Evolutionary conservation across 2,797 vertebrate genomes (phyloP).

Genomic region (Xenops minutus): DNA sequence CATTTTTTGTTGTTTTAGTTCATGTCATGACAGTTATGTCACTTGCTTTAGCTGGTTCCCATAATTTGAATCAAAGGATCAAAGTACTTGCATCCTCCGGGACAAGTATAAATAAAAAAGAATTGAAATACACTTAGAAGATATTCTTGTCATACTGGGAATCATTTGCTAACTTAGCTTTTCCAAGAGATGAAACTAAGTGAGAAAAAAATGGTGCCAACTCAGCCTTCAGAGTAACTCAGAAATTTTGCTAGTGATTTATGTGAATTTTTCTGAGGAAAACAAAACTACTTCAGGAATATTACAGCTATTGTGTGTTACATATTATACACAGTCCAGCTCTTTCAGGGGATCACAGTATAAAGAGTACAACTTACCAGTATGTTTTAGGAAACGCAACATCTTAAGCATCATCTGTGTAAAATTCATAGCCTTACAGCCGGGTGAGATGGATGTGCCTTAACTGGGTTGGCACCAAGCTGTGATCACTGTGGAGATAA

Average conservation of each 20-base stretch:
- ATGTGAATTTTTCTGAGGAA: not conserved
- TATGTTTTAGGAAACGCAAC: not conserved
- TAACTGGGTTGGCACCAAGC: conserved; percentile 36
- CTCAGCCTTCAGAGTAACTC: not conserved
- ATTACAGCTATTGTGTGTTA: not conserved
- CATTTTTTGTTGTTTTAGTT: not conserved
- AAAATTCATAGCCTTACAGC: not conserved
- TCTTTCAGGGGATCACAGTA: not conserved
- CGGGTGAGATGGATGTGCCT: not conserved
- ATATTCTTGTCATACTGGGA: conserved; percentile 45
- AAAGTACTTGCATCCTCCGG: conserved; percentile 41
- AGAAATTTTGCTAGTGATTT: not conserved
- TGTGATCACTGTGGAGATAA: not conserved
- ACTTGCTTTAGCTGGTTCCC: conserved; percentile 56
- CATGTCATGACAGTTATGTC: conserved; percentile 32
- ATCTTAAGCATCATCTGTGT: not conserved
- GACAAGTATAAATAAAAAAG: conserved; percentile 60
- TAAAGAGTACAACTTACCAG: not conserved
- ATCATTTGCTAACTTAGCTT: conserved; percentile 6
- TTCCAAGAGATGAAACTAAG: conserved; percentile 18
- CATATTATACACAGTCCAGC: not conserved
- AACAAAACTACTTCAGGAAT: not conserved
- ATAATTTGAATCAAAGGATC: conserved; percentile 50
- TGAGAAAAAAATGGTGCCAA: not conserved
- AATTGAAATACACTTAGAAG: conserved; percentile 64